Percentiles rank a stretch among this genome's conserved stretches.
These are phyloP conservation scores for Acanthornis magna DNA, from an alignment of 2,797 vertebrate species.

Conservation along the genomic window DNA sequence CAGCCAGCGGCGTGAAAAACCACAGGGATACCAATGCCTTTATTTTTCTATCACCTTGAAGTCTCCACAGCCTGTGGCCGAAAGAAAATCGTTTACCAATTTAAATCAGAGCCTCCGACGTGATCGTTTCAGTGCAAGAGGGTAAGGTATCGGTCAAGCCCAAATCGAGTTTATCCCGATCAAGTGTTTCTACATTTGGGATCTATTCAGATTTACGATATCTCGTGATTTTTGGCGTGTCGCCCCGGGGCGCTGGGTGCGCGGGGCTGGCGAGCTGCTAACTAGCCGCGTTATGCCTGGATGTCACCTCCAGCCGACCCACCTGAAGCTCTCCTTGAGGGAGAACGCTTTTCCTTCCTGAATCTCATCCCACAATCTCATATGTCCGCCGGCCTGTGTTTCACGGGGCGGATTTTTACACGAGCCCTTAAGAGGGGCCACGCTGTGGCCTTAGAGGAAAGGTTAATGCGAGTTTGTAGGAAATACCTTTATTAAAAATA, in stretches of 20 bases:
- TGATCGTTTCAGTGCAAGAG: neutral
- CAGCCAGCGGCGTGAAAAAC: neutral
- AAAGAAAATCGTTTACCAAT: neutral
- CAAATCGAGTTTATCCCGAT: neutral
- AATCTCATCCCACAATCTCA: neutral
- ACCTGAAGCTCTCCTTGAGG: neutral
- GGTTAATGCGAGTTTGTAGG: fast-evolving
- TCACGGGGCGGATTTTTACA: fast-evolving
- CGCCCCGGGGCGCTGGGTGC: no score
- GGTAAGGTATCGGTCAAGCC: neutral
- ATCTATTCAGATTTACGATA: neutral
- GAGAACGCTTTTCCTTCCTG: no score
- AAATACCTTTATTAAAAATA: neutral
- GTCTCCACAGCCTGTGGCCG: neutral
- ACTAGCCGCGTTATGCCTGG: neutral
- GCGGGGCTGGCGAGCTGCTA: neutral
- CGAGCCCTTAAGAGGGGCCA: fast-evolving
- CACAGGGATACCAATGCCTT: neutral
- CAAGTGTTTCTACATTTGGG: neutral
- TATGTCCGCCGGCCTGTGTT: fast-evolving
- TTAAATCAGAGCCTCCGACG: neutral
- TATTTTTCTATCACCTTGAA: neutral
- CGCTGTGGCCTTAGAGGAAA: neutral
- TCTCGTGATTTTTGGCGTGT: neutral
- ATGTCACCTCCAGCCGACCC: neutral